Evolutionary conservation across 2,113 vertebrate genomes (phyloP).

Genomic region (Perca flavescens): DNA sequence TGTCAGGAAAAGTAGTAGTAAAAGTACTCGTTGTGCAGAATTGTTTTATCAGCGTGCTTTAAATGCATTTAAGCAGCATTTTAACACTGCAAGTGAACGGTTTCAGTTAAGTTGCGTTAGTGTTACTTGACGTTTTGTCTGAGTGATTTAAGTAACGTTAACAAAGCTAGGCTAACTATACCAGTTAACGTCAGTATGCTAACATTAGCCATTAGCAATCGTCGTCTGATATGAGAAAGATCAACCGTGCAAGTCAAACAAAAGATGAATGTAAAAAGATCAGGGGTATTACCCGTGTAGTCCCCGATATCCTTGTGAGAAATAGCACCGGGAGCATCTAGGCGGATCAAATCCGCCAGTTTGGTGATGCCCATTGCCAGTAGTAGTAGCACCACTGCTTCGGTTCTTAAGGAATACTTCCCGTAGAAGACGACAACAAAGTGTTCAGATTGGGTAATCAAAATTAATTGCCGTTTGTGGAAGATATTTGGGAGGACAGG

Average conservation of each 20-base stretch:
- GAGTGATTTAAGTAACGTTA: background rate
- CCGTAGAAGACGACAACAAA: background rate
- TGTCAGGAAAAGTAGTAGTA: background rate
- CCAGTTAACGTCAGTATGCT: conserved; percentile 14
- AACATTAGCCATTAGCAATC: conserved; percentile 34
- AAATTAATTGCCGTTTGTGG: accelerated
- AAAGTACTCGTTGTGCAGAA: background rate
- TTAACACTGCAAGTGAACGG: too few relatives aligned
- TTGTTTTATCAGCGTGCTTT: background rate
- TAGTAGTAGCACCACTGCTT: background rate
- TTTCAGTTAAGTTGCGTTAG: background rate
- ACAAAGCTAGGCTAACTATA: background rate
- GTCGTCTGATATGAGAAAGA: accelerated
- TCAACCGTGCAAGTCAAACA: background rate
- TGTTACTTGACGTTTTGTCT: background rate
- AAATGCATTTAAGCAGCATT: background rate
- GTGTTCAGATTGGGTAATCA: accelerated
- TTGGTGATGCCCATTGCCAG: conserved; percentile 81
- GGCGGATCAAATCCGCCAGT: conserved; percentile 81
- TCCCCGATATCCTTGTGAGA: conserved; percentile 79
- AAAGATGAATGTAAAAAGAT: accelerated
- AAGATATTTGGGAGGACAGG: background rate
- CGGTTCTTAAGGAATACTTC: background rate
- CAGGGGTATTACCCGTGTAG: conserved; percentile 74
- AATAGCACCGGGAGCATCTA: conserved; percentile 66